Percentiles rank a stretch among this genome's conserved stretches.
Evolutionary conservation across 1,140 invertebrate species (phyloP).

Genomic region (Hirudo medicinalis): DNA sequence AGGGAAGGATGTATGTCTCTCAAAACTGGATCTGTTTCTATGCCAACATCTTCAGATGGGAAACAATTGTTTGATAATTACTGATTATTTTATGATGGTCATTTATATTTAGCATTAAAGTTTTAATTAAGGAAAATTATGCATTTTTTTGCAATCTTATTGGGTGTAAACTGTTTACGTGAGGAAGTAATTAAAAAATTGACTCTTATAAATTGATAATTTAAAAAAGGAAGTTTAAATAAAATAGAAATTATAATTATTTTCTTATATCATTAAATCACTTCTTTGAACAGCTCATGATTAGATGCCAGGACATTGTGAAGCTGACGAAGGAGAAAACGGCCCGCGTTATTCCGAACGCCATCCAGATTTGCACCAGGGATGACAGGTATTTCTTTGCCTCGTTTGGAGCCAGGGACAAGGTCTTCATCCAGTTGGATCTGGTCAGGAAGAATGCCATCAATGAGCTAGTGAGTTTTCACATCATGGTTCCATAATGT

Average conservation of each 20-base stretch:
- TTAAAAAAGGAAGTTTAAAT: background rate
- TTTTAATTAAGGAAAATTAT: background rate
- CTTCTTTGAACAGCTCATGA: constrained; percentile 30
- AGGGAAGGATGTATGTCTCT: constrained; percentile 78
- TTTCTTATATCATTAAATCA: background rate
- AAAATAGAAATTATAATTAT: constrained; percentile 2
- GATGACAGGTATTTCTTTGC: constrained; percentile 81
- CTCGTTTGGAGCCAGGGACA: constrained; percentile 77
- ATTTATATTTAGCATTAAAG: background rate
- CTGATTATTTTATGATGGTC: constrained; percentile 12
- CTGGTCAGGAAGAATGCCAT: constrained; percentile 88
- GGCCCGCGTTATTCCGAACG: constrained; percentile 84
- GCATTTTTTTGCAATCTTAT: background rate
- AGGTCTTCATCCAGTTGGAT: constrained; percentile 85
- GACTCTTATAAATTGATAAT: no score
- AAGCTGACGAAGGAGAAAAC: constrained; percentile 85
- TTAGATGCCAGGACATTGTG: constrained; percentile 75
- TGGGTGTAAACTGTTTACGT: no score
- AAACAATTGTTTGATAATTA: constrained; percentile 51
- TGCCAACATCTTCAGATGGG: constrained; percentile 87
- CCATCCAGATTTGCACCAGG: constrained; percentile 67
- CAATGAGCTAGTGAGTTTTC: constrained; percentile 58
- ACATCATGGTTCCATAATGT: background rate
- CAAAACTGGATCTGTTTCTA: constrained; percentile 88
- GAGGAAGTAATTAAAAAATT: no score